These are phyloP conservation scores for Spialia ferax DNA, from an alignment of 2,888 invertebrate species.

Conservation along the genomic window DNA sequence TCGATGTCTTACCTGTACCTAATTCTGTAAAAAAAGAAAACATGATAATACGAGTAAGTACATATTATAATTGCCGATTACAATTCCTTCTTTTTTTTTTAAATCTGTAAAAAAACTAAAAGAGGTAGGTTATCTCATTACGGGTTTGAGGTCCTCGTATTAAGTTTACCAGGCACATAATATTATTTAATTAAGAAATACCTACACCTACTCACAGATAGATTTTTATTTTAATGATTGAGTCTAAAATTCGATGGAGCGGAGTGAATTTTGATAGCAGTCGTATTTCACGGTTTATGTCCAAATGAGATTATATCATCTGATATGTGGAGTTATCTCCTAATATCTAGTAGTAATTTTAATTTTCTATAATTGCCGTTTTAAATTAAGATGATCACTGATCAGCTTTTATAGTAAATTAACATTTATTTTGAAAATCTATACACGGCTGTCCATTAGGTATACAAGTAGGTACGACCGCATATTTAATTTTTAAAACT, in stretches of 20 bases:
- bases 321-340: slow-evolving; percentile 20
- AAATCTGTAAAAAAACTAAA: too few species aligned
- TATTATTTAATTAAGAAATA: slow-evolving; percentile 27
- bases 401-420: neutral
- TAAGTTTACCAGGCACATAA: neutral
- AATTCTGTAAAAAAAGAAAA: too few species aligned
- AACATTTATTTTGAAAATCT: neutral
- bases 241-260: slow-evolving; percentile 43
- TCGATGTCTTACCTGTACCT: too few species aligned
- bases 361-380: slow-evolving; percentile 24
- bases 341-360: slow-evolving; percentile 21
- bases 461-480: too few species aligned
- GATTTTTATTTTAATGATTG: slow-evolving; percentile 13
- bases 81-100: too few species aligned
- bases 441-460: neutral
- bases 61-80: too few species aligned
- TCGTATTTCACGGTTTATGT: slow-evolving; percentile 26
- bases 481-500: neutral
- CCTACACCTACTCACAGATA: neutral
- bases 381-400: slow-evolving; percentile 17
- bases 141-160: neutral
- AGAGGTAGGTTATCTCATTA: too few species aligned
- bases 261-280: slow-evolving; percentile 43
- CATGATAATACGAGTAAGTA: too few species aligned
- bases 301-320: slow-evolving; percentile 10